These are phyloP conservation scores for Myotis lucifugus DNA, from an alignment of 2,113 vertebrate genomes.

Conservation along the genomic window DNA sequence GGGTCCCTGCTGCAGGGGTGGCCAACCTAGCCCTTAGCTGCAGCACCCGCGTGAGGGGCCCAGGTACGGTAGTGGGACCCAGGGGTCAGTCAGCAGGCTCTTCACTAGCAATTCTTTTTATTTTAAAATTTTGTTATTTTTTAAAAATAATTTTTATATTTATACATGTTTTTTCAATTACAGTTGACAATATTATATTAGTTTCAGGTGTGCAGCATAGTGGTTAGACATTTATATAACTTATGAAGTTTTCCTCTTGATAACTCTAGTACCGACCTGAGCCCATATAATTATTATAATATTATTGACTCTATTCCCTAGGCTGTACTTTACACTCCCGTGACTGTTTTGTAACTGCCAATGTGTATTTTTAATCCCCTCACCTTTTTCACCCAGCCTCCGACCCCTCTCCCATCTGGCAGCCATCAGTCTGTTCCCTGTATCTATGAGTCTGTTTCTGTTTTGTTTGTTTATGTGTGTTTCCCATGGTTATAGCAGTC, in stretches of 20 bases:
- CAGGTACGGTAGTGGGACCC: not conserved
- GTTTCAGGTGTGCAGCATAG: not conserved
- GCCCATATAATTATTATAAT: not conserved
- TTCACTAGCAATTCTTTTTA: not conserved
- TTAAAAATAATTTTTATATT: not conserved
- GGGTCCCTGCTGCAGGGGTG: not conserved
- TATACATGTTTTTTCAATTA: not conserved
- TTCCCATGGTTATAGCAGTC: not conserved
- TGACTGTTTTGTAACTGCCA: not conserved
- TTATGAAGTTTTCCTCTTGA: not conserved
- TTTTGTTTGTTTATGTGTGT: not conserved
- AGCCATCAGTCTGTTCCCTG: not conserved
- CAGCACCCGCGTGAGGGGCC: not conserved
- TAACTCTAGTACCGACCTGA: not conserved
- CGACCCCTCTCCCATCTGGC: not conserved
- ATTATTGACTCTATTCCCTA: not conserved
- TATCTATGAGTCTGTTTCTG: not conserved
- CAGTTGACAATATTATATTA: not conserved
- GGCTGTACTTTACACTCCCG: not conserved
- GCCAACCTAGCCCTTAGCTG: not conserved
- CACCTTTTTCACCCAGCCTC: not conserved
- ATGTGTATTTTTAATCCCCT: not conserved
- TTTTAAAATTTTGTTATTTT: not conserved
- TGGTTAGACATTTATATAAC: not conserved
- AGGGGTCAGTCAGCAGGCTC: not conserved